Conservation (phyloP, 2,888 invertebrate genomes). For the Agelastica alni region DNA sequence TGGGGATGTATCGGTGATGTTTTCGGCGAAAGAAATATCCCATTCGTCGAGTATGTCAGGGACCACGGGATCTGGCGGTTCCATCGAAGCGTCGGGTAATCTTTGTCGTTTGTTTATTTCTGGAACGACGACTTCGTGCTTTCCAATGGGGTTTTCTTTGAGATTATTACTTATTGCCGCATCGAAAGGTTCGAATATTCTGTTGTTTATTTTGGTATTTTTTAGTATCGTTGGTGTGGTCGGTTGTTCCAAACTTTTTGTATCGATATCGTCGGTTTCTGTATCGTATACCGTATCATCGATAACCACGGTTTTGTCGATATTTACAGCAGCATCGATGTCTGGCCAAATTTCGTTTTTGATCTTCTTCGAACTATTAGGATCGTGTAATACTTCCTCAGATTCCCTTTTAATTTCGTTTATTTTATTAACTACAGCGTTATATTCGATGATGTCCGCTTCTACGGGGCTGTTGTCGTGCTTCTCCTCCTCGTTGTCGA, state of each 20-base stretch:
- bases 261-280: constrained; percentile 12
- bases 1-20: constrained; percentile 32
- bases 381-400: constrained; percentile 30
- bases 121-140: constrained; percentile 8
- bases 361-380: constrained; percentile 33
- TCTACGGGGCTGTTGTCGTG: constrained; percentile 36
- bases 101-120: constrained; percentile 29
- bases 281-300: not conserved
- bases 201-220: constrained; percentile 15
- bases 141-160: not conserved
- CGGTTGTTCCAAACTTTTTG: constrained; percentile 1
- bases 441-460: constrained; percentile 47
- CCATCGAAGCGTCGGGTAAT: constrained; percentile 19
- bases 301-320: not conserved
- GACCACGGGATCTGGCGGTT: constrained; percentile 15
- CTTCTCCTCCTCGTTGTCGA: constrained; percentile 47
- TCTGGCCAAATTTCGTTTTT: constrained; percentile 51
- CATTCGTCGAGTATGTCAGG: constrained; percentile 34
- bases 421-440: constrained; percentile 52
- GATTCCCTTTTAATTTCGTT: constrained; percentile 51
- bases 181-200: constrained; percentile 23
- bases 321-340: constrained; percentile 12
- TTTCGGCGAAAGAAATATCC: constrained; percentile 28
- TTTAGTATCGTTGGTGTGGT: constrained; percentile 11
- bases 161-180: not conserved